A percentile compares a stretch with the other conserved stretches of the same genome.
phyloP scores from a whole-genome alignment of 2,888 invertebrate species.

The Calliopum simillimum region DNA sequence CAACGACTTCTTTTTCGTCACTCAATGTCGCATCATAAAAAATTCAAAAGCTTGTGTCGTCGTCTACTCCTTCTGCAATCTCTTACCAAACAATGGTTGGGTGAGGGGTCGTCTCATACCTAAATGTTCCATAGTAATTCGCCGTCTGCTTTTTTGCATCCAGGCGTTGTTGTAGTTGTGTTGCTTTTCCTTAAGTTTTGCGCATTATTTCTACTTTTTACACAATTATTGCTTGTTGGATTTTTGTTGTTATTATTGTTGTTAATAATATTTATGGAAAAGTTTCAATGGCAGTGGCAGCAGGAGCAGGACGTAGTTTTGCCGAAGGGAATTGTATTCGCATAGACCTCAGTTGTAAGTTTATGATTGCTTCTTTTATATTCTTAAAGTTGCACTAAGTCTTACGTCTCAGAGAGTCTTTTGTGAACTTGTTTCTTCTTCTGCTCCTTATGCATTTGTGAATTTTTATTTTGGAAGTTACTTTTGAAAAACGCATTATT shows the following conservation, averaged over 20 bases:
- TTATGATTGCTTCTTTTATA: conserved; percentile 19
- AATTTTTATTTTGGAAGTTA: neutral
- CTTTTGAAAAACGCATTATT: too few species aligned
- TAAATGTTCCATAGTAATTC: too few species aligned
- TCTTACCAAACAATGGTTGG: too few species aligned
- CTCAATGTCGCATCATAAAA: conserved; percentile 52
- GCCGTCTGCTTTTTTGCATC: too few species aligned
- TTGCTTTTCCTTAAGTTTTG: conserved; percentile 4
- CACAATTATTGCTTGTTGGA: conserved; percentile 14
- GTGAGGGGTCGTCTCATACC: too few species aligned
- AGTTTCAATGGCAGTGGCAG: conserved; percentile 47
- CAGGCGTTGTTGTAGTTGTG: neutral
- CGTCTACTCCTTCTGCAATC: conserved; percentile 35
- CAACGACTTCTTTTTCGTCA: conserved; percentile 39
- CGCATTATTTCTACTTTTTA: conserved; percentile 19
- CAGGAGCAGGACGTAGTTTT: neutral
- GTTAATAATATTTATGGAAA: conserved; percentile 60
- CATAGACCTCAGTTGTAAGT: conserved; percentile 1
- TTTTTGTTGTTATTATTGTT: conserved; percentile 54
- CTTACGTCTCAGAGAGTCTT: neutral
- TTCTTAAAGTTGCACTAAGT: conserved; percentile 8
- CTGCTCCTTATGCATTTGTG: neutral
- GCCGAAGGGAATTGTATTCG: neutral
- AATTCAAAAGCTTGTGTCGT: conserved; percentile 55
- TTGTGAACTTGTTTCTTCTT: neutral